Base-by-base conservation (phyloP, 1,140 invertebrate genomes). In the Lasioglossum albipes region DNA sequence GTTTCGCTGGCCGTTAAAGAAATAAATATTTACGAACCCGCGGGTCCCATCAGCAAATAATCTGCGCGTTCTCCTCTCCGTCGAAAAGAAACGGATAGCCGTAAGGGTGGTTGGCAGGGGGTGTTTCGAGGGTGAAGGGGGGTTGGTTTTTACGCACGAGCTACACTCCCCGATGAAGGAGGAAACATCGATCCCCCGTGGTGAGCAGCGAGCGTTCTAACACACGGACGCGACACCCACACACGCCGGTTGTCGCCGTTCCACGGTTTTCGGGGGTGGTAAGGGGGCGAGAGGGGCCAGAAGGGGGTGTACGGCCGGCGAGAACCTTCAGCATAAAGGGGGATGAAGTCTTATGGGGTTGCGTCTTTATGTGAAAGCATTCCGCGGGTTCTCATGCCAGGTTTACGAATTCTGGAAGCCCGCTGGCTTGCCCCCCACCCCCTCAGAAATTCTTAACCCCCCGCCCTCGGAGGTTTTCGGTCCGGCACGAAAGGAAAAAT, bases 301-400 rank as follows among this genome's bases (percentile, higher is more conserved):
- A 27, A 27, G 27, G 52, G 52, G 13, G 12, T 10, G 12, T 2
- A 5, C 12, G 52, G 13, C 13, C 52, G 52, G 52, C 80, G 84
- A 89, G 86, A 92, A 90, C 88, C 84, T 84, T 88, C 82, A 81
- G 84, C 85, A 87, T 89, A 89, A 91, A 91, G 86, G 89, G 90
- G 87, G 87, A 92, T 90, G 84, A 90, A 92, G 88, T 91, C 90
- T 92, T 92, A 90, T 89, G 88, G 89, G 90, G 89, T 91, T 82
- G 86, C 86, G 86, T 87, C 86, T 87, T 87, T 87, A 87, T 87
- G 86, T 79, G 85, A 89, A 88, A 91, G 90, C 91, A 92, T 91
- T 92, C 89, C 90, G 89, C 88, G 88, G 88, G 88, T 90, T 91
- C 87, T 90, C 87, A 88, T 88, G 89, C 84, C 89, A 86, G 36